Evolutionary conservation across 2,113 vertebrate species (phyloP).

Genomic region (Motacilla tschutschensis): DNA sequence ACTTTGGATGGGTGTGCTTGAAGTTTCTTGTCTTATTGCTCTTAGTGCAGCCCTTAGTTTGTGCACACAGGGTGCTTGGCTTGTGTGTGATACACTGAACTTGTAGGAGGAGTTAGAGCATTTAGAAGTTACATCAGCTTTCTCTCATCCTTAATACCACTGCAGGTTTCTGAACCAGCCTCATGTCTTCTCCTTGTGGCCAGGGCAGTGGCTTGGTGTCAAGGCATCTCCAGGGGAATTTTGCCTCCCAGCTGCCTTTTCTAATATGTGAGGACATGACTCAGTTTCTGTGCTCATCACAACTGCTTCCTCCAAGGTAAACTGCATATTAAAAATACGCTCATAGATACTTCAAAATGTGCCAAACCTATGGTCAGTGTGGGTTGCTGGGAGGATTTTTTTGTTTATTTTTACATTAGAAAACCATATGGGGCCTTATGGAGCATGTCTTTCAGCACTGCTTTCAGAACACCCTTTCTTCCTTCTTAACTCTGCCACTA

Average conservation of each 20-base stretch:
- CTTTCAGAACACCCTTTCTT: neutral
- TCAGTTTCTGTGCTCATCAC: neutral
- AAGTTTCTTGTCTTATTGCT: neutral
- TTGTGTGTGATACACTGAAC: neutral
- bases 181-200: neutral
- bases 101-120: neutral
- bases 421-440: neutral
- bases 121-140: neutral
- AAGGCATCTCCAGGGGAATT: neutral
- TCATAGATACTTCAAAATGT: neutral
- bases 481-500: neutral
- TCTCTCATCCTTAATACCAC: neutral
- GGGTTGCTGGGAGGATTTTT: neutral
- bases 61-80: neutral
- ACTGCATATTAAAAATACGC: neutral
- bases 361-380: neutral
- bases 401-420: neutral
- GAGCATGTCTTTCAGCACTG: neutral
- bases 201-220: neutral
- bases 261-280: neutral
- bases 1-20: neutral
- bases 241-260: neutral
- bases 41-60: neutral
- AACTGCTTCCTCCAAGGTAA: neutral
- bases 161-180: neutral